Percentiles rank a stretch among this genome's conserved stretches.
Conservation (phyloP, 2,113 vertebrate species). For the Pterocles burchelli region DNA sequence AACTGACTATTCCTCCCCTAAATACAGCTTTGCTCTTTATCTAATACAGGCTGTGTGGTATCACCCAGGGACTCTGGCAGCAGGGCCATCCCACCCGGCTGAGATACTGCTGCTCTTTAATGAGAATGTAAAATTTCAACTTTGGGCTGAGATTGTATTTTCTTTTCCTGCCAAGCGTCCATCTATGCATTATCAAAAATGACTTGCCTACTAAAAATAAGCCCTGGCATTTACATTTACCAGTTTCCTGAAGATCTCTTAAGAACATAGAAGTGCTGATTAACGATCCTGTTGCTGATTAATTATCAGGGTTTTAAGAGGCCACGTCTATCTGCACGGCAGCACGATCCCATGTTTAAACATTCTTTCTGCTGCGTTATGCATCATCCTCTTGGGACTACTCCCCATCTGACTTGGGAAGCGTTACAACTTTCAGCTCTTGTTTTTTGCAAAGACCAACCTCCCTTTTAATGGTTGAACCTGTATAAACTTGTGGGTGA, state of each 20-base stretch:
- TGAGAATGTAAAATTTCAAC: neutral
- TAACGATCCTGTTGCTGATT: neutral
- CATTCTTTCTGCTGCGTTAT: neutral
- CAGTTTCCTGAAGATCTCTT: neutral
- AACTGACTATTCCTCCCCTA: neutral
- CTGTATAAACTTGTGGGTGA: constrained; percentile 57
- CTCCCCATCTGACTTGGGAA: constrained; percentile 23
- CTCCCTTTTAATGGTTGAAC: neutral
- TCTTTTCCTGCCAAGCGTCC: neutral
- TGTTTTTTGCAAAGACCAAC: neutral
- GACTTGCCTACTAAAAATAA: neutral
- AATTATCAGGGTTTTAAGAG: constrained; percentile 12
- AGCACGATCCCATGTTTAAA: neutral
- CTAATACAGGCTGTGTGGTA: neutral
- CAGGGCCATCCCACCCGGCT: neutral
- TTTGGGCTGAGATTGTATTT: neutral
- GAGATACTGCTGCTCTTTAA: neutral
- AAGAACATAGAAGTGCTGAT: neutral
- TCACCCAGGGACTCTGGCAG: neutral
- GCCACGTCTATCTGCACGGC: neutral
- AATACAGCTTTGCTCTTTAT: neutral
- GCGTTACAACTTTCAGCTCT: neutral
- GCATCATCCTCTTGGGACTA: neutral
- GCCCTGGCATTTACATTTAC: neutral
- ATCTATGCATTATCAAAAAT: neutral